Base-by-base conservation (phyloP, 1,140 invertebrate genomes). In the Drosophila erecta region DNA sequence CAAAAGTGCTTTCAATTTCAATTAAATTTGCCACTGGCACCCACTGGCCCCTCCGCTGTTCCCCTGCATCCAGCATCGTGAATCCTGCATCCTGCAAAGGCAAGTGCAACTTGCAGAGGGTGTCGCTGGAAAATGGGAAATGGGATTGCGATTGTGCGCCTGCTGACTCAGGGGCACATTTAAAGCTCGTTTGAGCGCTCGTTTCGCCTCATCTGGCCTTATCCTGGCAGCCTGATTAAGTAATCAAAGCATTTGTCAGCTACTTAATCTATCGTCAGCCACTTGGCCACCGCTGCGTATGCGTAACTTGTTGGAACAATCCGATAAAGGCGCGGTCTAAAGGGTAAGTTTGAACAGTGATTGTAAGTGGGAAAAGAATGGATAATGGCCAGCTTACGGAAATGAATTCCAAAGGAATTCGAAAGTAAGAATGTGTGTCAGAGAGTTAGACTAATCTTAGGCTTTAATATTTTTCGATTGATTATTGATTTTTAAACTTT, bases 1-100 rank as follows among this genome's bases (percentile, higher is more conserved):
- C 84, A 80, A 80, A 89, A 89, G 84, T 89, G 84, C 84, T 89
- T 89, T 89, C 84, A 89, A 89, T 89, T 89, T 89, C 84, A 89
- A 89, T 89, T 89, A 89, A 89, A 83, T 89, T 89, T 87, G 77
- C 77, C 60, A 78, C 79, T 81, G 64, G 64, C 75, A 65, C 27
- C 27, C 27, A 30, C 27, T 30, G 57, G 47, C 56, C 30, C 33
- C 50, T 30, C 30, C 8, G 7, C 30, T 4, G 27, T 35, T 35
- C 35, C 55, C 41, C 55, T 58, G 35, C 24, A 38, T 20, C 53
- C 75, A 70, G 70, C 75, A 71, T 62, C 27, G 70, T 79, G 80
- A 70, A 67, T 73, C 46, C 37, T 20, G 72, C 62, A 69, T 64
- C 41, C 51, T 73, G 81, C 71, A 69, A 64, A 49, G 57, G 56